These are phyloP conservation scores for Kuschelorhynchus macadamiae DNA, from an alignment of 2,888 invertebrate genomes.

Conservation along the genomic window DNA sequence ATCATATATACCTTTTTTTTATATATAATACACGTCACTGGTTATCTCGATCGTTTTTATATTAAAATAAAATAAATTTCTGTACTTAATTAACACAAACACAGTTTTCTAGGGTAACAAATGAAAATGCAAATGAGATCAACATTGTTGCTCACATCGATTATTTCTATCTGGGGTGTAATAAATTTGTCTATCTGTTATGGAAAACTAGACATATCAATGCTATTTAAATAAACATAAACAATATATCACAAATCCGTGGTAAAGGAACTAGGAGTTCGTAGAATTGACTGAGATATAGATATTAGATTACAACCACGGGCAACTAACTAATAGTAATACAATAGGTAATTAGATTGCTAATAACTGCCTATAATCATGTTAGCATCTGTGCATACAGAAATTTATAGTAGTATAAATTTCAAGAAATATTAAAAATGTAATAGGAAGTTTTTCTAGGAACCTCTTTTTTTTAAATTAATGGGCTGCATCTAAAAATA, in stretches of 20 bases:
- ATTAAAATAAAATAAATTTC: neutral
- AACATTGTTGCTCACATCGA: conserved; percentile 20
- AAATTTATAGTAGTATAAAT: conserved; percentile 12
- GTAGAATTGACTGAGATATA: conserved; percentile 28
- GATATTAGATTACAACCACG: conserved; percentile 16
- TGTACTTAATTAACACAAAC: conserved; percentile 1
- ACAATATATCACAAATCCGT: conserved; percentile 27
- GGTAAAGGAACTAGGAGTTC: conserved; percentile 29
- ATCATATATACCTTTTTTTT: neutral
- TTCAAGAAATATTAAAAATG: neutral
- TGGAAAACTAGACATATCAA: conserved; percentile 30
- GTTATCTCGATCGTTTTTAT: too few species aligned
- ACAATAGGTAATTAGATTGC: conserved; percentile 32
- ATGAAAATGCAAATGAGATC: conserved; percentile 23
- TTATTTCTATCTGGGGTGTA: conserved; percentile 11
- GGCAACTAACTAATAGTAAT: conserved; percentile 15
- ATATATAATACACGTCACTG: too few species aligned
- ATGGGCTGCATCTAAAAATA: too few species aligned
- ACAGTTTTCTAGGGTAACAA: neutral
- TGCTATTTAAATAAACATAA: conserved; percentile 37
- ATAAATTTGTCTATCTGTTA: conserved; percentile 33
- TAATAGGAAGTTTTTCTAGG: too few species aligned
- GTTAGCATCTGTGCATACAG: conserved; percentile 11
- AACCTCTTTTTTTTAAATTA: too few species aligned
- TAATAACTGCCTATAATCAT: conserved; percentile 26